Evolutionary conservation across 30 jellyfish, hydroid and myxozoan genomes (phyloP).

Genomic region (Hydractinia symbiolongicarpus): DNA sequence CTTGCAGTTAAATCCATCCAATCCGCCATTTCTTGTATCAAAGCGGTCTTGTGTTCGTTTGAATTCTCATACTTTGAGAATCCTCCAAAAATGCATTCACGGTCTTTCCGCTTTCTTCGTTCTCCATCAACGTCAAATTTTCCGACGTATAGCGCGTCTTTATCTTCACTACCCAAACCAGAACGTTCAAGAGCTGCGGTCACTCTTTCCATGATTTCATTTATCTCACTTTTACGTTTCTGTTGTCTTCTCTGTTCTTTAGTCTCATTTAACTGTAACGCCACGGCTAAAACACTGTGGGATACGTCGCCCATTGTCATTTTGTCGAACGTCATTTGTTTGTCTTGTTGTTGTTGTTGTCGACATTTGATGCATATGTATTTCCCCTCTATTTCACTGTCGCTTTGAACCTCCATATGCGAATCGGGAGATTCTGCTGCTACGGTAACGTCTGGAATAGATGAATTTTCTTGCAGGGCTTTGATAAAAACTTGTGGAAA

Average conservation of each 20-base stretch:
- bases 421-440: too few relatives aligned
- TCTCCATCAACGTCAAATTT: neutral
- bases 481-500: too few relatives aligned
- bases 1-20: neutral
- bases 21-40: neutral
- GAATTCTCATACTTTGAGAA: neutral
- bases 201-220: conserved; percentile 20
- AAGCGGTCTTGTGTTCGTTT: neutral
- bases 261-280: neutral
- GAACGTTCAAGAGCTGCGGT: conserved; percentile 12
- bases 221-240: neutral
- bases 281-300: neutral
- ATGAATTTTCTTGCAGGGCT: too few relatives aligned
- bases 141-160: neutral
- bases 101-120: neutral
- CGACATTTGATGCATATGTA: too few relatives aligned
- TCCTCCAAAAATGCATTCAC: neutral
- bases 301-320: neutral
- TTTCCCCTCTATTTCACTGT: too few relatives aligned
- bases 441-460: too few relatives aligned
- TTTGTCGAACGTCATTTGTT: neutral
- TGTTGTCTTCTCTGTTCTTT: conserved; percentile 1
- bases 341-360: too few relatives aligned
- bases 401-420: too few relatives aligned
- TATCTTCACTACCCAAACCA: neutral